Evolutionary conservation across 23 tunicate species (phyloP), one percentile per base, ranked within the genome.

Genomic region (Aplidium turbinatum): DNA sequence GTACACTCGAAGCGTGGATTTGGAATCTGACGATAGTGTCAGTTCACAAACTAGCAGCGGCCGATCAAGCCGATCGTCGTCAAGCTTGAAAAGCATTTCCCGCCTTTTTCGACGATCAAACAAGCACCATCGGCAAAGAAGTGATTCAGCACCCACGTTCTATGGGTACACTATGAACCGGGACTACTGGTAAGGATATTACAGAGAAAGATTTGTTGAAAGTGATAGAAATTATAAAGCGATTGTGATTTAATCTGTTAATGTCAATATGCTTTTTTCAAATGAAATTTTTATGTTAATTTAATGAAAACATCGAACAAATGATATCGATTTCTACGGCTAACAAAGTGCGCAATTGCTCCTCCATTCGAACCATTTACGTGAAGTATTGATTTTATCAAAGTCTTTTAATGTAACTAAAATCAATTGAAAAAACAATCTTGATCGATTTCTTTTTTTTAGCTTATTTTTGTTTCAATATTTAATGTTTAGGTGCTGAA

Each of bases 141-240:
- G 70, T 38, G 78, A 72, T 26, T 62, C 62, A 16, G 39, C 81
- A 4, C 82, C 85, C 27, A 80, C 94, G 21, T 87, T 87, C 46
- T 87, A 78, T 31, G 94, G 94, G 16, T 87, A 87, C 47, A 58
- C 94, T 0, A 75, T 87, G 86, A 78, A 68, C 35, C 66, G 94
- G 38, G 94, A 87, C 57, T 73, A 73, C 35, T 87, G 94, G 94
- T 87, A 47, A 66, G 85, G 38, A 34, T 31, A 0, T 70, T 62
- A 30, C 38, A 62, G 4, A 7, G 9, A 9, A 62, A 32, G 7
- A 27, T 11, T 13, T 25, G 23, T 54, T 5, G 6, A 5, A 54
- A 54, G 61, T 28, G 9, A 62, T n/a, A 30, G n/a, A 13, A 56
- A 56, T 20, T 56, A 11, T 42, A 42, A 42, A 42, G 50, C 50